Conservation (phyloP, 2,797 vertebrate species). For the Megalops cyprinoides region DNA sequence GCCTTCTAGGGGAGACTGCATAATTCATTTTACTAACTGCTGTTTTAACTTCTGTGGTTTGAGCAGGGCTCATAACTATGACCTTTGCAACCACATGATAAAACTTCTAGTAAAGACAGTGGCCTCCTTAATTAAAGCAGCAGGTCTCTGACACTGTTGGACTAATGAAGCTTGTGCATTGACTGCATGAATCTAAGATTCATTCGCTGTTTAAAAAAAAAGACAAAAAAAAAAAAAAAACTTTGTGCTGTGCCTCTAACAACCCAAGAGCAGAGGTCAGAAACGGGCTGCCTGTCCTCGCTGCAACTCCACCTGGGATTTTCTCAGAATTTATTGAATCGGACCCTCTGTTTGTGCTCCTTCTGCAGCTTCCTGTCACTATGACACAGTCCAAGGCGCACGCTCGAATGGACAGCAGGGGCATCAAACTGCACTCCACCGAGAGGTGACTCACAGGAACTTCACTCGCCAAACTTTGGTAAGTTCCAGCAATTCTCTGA, state of each 20-base stretch:
- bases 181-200: no score
- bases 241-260: background rate
- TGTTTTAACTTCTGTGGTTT: no score
- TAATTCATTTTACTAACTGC: no score
- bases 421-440: slow-evolving; percentile 13
- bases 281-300: background rate
- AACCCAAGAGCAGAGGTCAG: background rate
- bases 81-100: no score
- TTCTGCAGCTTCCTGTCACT: slow-evolving; percentile 21
- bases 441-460: slow-evolving; percentile 37
- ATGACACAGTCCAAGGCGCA: slow-evolving; percentile 25
- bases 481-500: slow-evolving; percentile 19
- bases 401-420: background rate
- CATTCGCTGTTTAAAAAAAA: no score
- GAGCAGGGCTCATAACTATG: no score
- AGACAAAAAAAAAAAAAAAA: no score
- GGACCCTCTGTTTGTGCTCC: slow-evolving; percentile 5
- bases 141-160: no score
- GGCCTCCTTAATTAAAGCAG: no score
- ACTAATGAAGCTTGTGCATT: no score
- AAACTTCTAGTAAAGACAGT: no score
- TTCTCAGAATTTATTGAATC: background rate
- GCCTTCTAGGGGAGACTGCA: no score
- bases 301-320: background rate
- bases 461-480: slow-evolving; percentile 27